Conservation (phyloP, 2,113 vertebrate genomes). For the Holacanthus passer region DNA sequence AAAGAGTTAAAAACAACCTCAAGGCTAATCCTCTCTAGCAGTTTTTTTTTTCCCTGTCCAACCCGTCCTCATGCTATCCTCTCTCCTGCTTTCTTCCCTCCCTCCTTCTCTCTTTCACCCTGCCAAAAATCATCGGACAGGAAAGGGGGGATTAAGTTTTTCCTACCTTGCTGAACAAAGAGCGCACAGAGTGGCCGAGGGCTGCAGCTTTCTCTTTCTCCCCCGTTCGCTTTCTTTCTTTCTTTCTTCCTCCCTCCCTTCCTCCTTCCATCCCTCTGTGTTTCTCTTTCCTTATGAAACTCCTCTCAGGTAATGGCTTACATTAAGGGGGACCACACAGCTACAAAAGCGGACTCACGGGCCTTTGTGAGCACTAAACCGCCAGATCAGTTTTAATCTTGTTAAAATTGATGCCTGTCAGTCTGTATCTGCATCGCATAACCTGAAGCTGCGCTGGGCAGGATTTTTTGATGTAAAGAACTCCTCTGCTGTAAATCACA, state of each 20-base stretch:
- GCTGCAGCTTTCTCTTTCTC: slow-evolving; percentile 66
- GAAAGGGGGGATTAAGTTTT: slow-evolving; percentile 98
- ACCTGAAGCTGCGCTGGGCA: slow-evolving; percentile 27
- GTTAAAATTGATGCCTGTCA: slow-evolving; percentile 71
- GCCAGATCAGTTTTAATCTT: slow-evolving; percentile 69
- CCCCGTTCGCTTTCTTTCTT: slow-evolving; percentile 8
- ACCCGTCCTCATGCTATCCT: slow-evolving; percentile 63
- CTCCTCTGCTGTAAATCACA: slow-evolving; percentile 14
- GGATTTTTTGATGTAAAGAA: slow-evolving; percentile 37
- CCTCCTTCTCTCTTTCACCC: slow-evolving; percentile 56
- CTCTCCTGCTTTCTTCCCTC: slow-evolving; percentile 43
- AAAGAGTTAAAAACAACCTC: slow-evolving; percentile 86
- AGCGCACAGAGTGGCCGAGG: slow-evolving; percentile 88
- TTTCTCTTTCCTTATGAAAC: slow-evolving; percentile 54
- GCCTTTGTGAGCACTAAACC: slow-evolving; percentile 49
- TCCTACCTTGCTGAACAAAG: slow-evolving; percentile 98
- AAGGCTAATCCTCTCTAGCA: slow-evolving; percentile 61
- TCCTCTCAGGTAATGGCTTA: slow-evolving; percentile 74
- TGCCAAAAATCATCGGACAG: slow-evolving; percentile 97
- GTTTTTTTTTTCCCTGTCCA: slow-evolving; percentile 34
- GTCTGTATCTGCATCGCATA: slow-evolving; percentile 58
- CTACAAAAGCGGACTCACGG: slow-evolving; percentile 52
- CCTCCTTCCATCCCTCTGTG: slow-evolving; percentile 42
- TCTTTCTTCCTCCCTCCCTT: slow-evolving; percentile 30
- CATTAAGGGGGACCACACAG: slow-evolving; percentile 70